Conservation (phyloP, 2,888 invertebrate genomes). For the Amphipoea lucens region DNA sequence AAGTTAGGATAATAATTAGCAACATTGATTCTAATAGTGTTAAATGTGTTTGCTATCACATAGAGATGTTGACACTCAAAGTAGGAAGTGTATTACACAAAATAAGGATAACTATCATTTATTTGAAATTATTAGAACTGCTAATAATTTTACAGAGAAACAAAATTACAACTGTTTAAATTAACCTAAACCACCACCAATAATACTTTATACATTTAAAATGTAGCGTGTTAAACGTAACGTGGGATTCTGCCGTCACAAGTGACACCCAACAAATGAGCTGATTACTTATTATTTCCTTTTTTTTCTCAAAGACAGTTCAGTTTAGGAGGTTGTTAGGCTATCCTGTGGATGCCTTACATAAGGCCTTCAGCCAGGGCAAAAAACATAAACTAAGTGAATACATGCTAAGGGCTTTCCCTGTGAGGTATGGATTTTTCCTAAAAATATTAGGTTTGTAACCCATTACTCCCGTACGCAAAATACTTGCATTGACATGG, state of each 20-base stretch:
- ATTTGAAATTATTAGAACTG: background rate
- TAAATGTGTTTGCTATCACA: constrained; percentile 31
- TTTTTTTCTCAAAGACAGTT: background rate
- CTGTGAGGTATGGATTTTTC: background rate
- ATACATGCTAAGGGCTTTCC: background rate
- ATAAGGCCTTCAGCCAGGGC: too few species aligned
- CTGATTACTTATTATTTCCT: background rate
- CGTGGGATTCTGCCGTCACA: background rate
- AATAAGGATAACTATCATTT: background rate
- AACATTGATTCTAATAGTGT: constrained; percentile 39
- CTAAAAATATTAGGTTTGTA: background rate
- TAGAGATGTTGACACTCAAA: background rate
- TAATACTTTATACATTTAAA: background rate
- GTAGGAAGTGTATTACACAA: background rate
- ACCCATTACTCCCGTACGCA: background rate
- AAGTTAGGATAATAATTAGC: constrained; percentile 24
- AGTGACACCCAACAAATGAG: too few species aligned
- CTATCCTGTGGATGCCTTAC: background rate
- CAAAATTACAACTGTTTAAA: background rate
- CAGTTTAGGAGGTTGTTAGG: background rate
- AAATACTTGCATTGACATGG: too few species aligned
- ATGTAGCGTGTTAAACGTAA: background rate
- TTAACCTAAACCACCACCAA: background rate
- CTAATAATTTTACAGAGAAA: background rate
- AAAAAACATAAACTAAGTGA: background rate